Conservation (phyloP, 2,113 vertebrate species). For the Lophochroa leadbeateri region DNA sequence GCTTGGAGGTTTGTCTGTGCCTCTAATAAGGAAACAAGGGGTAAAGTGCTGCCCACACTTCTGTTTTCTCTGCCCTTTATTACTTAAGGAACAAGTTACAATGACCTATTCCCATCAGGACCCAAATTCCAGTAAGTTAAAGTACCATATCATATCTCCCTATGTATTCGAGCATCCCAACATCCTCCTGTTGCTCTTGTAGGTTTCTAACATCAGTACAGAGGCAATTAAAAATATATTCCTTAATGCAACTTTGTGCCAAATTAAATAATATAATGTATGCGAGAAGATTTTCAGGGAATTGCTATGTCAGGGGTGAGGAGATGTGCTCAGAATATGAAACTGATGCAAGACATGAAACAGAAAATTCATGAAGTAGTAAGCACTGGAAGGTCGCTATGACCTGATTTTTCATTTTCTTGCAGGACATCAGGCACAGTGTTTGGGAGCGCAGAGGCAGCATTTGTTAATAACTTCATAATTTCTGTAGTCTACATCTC, state of each 20-base stretch:
- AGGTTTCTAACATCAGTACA: neutral
- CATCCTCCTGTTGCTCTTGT: neutral
- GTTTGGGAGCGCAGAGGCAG: neutral
- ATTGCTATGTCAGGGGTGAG: neutral
- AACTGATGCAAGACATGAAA: neutral
- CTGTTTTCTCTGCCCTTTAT: neutral
- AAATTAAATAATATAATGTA: neutral
- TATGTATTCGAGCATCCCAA: neutral
- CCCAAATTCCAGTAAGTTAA: neutral
- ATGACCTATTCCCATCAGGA: neutral
- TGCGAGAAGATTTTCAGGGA: neutral
- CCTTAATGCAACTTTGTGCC: neutral
- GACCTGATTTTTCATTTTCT: neutral
- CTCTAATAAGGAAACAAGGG: neutral
- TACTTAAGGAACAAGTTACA: neutral
- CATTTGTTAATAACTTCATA: neutral
- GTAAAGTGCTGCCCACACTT: accelerated
- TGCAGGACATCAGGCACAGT: neutral
- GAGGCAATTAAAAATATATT: neutral
- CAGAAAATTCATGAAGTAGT: neutral
- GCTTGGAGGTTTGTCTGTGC: neutral
- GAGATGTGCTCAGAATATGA: neutral
- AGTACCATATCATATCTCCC: neutral
- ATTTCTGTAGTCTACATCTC: neutral
- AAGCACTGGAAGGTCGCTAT: neutral